phyloP scores from a whole-genome alignment of 2,113 vertebrate species.

The Triplophysa rosa region DNA sequence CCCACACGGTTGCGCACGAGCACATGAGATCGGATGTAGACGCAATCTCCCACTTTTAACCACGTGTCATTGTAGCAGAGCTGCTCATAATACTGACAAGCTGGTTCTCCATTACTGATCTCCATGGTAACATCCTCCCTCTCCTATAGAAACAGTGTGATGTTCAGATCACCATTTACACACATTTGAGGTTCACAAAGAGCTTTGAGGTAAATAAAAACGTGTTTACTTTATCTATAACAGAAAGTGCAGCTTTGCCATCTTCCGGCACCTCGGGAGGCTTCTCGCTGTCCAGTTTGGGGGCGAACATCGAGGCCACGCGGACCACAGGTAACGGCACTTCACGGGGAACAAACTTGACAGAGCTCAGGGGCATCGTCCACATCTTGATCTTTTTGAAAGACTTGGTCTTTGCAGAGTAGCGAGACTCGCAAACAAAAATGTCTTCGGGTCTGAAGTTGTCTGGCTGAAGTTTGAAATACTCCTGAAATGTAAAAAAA shows the following conservation, averaged over 20 bases:
- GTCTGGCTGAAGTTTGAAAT: constrained; percentile 96
- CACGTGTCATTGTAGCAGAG: constrained; percentile 93
- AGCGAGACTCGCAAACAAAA: constrained; percentile 95
- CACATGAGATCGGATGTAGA: constrained; percentile 95
- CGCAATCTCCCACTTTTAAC: constrained; percentile 95
- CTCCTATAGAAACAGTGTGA: constrained; percentile 74
- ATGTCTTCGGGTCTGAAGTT: constrained; percentile 91
- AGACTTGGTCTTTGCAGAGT: constrained; percentile 96
- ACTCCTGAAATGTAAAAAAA: constrained; percentile 77
- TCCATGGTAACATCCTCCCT: constrained; percentile 93
- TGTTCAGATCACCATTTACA: not conserved
- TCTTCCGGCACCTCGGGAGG: constrained; percentile 81
- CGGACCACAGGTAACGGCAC: constrained; percentile 93
- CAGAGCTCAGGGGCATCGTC: constrained; percentile 95
- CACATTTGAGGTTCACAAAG: not conserved
- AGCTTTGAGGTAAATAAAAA: not conserved
- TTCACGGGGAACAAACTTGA: constrained; percentile 88
- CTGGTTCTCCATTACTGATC: constrained; percentile 92
- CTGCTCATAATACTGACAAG: constrained; percentile 96
- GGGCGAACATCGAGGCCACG: constrained; percentile 95
- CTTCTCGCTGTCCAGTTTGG: constrained; percentile 87
- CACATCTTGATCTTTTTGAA: constrained; percentile 99
- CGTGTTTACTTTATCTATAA: constrained; percentile 71
- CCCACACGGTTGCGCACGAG: constrained; percentile 92
- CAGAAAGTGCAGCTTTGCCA: constrained; percentile 74